Evolutionary conservation across 1,140 invertebrate genomes (phyloP), one percentile per base, ranked within the genome.

Genomic region (Aphidius ervi): DNA sequence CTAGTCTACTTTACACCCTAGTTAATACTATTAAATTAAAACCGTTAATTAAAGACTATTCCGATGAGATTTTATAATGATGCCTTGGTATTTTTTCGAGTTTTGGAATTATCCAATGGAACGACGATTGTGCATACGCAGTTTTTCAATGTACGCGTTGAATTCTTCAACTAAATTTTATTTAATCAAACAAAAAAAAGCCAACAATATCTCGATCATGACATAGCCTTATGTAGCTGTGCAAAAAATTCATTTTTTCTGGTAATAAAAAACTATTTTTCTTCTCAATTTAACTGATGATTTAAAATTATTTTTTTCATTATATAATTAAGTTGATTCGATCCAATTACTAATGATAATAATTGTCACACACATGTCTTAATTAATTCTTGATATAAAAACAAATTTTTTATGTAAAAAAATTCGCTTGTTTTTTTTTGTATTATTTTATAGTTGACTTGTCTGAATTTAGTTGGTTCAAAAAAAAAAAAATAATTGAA

Each of bases 1-100:
- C 23, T 31, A 31, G 23, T 71, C 73, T 62, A 70, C 70, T 77
- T 78, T 74, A 76, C 74, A 77, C 71, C 72, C 74, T 76, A 78
- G 77, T 78, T 76, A 76, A 72, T 76, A 66, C 66, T 65, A 76
- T 75, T 78, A 74, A 54, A 63, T 62, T 31, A 66, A 68, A 70
- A 68, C 70, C 71, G 71, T 74, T 76, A 78, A 77, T 79, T 79
- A 76, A 67, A 59, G 67, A 71, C 23, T 23, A 23, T 1, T 23
- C 1, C 4, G 23, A 31, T 31, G 23, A 31, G 23, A 31, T 4
- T 71, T 75, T 73, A 72, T 70, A 73, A 75, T 63, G 68, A 73
- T 56, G 63, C 23, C 23, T 31, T 31, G 23, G 23, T 31, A 4
- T 31, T 31, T 31, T 31, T 65, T n/a, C 10, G 45, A 47, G 37